Evolutionary conservation across 2,113 vertebrate genomes (phyloP).

Genomic region (Illadopsis cleaveri): DNA sequence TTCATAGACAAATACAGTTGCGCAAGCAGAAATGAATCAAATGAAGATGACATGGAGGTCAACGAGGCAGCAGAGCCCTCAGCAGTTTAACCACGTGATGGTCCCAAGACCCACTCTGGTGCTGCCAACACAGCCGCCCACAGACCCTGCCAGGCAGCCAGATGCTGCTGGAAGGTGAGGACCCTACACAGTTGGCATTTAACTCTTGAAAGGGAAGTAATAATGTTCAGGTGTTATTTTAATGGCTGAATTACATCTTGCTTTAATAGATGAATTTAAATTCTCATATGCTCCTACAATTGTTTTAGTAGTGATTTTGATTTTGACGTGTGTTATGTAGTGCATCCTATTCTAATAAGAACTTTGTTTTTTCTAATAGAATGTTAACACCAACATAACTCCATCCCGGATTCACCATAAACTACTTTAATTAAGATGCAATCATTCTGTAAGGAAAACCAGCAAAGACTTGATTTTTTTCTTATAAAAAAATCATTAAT

Average conservation of each 20-base stretch:
- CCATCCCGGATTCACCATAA: background rate
- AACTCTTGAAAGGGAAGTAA: background rate
- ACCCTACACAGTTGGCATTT: background rate
- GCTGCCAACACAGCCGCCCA: background rate
- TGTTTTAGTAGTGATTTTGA: background rate
- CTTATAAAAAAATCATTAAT: background rate
- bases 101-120: background rate
- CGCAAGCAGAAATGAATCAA: background rate
- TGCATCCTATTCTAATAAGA: background rate
- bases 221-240: background rate
- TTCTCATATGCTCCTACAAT: background rate
- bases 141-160: conserved; percentile 20
- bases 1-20: conserved; percentile 3
- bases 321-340: background rate
- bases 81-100: background rate
- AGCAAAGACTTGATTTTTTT: background rate
- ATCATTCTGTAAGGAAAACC: background rate
- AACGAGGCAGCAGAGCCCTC: background rate
- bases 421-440: background rate
- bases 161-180: background rate
- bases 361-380: background rate
- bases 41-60: background rate
- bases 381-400: background rate
- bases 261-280: background rate
- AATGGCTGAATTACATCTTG: background rate